phyloP scores from a whole-genome alignment of 2,797 vertebrate genomes.

The Tangara arthus region DNA sequence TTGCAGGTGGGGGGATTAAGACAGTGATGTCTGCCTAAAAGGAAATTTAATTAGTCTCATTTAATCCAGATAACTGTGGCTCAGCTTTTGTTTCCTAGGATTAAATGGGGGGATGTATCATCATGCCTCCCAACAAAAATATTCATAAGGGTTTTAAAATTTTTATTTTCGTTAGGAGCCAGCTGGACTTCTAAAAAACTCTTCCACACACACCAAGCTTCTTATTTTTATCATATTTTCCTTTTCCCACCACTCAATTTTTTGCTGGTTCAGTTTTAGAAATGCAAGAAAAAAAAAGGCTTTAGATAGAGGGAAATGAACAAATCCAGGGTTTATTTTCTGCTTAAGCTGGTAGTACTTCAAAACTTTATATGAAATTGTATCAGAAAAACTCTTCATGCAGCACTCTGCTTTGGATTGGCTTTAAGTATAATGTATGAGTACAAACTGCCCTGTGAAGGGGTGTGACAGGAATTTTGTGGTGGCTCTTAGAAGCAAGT shows the following conservation, averaged over 20 bases:
- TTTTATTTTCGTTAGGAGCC: neutral
- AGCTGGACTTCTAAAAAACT: neutral
- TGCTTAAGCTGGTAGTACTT: neutral
- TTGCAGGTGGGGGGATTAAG: neutral
- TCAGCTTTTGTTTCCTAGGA: neutral
- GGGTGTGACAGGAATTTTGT: neutral
- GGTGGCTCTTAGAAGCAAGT: neutral
- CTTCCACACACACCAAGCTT: neutral
- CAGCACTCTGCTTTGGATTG: neutral
- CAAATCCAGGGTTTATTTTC: neutral
- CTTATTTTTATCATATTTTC: neutral
- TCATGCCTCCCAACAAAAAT: neutral
- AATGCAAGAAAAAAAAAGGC: neutral
- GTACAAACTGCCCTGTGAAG: neutral
- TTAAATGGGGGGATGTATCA: neutral
- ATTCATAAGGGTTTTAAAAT: rapidly evolving
- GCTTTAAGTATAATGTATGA: neutral
- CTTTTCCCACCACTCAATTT: neutral
- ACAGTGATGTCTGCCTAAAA: neutral
- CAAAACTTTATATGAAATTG: neutral
- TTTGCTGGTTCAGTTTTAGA: neutral
- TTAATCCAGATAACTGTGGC: neutral
- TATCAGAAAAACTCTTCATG: neutral
- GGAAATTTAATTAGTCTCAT: neutral
- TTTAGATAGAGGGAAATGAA: neutral